Evolutionary conservation across 2,797 vertebrate species (phyloP), one percentile per base, ranked within the genome.

Genomic region (Chloroceryle inda): DNA sequence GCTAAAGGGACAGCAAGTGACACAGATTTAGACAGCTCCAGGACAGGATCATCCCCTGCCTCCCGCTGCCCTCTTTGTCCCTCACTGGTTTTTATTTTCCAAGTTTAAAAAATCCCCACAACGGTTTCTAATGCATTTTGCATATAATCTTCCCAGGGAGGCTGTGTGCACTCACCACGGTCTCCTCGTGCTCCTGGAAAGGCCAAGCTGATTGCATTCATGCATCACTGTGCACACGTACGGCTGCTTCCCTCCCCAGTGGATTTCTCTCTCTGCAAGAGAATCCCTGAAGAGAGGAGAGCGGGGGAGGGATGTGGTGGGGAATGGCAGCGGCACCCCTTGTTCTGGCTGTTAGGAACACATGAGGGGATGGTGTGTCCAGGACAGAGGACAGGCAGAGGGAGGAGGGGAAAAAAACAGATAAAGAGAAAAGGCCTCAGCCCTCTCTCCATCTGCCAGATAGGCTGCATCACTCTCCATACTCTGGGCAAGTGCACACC

Each of bases 271-370:
- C 33, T 37, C 74, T 94, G 67, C 84, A 45, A 61, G 40, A 95
- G 74, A 26, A 89, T 45, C 85, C 64, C 89, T 49, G 85, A 67
- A 47, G 49, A 92, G 62, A 47, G 40, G 20, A 61, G 58, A 35
- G 58, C 19, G 38, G 45, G 27, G 22, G 31, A 59, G 24, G 42
- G 38, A 62, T 63, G 38, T 1, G 0, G 2, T 1, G 31, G 23
- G n/a, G n/a, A 71, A 11, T 0, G 0, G 49, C 6, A 1, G 47
- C 6, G 33, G 21, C 56, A 74, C 5, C 26, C 15, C 52, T 50
- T 12, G 15, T 40, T 53, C 52, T 47, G 53, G 58, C 59, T 86
- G 59, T 56, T 52, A 38, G 31, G 40, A 31, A 27, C 22, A 5
- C 0, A 0, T 12, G 5, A 4, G 7, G 24, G 27, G 42, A 38